Evolutionary conservation across 2,888 invertebrate genomes (phyloP).

Genomic region (Caenorhabditis imperialis): DNA sequence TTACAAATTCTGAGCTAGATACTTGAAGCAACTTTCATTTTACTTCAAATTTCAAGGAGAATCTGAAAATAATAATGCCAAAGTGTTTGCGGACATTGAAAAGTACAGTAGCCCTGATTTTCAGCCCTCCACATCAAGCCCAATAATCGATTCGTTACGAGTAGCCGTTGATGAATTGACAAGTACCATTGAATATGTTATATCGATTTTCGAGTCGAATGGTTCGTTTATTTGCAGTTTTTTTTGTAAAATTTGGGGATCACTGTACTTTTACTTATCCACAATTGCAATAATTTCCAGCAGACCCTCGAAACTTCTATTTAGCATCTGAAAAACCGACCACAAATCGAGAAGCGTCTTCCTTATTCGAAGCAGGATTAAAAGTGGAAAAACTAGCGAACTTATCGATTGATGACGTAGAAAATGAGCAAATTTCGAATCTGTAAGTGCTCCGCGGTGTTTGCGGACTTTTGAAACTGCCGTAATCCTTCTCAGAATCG

Average conservation of each 20-base stretch:
- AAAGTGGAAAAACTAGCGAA: conserved; percentile 27
- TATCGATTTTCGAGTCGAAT: conserved; percentile 17
- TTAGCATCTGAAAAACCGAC: neutral
- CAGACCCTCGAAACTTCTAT: conserved; percentile 19
- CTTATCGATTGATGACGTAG: neutral
- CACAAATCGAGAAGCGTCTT: conserved; percentile 16
- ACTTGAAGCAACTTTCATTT: no score
- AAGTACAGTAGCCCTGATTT: conserved; percentile 13
- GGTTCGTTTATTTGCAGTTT: conserved; percentile 1
- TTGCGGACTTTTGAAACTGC: no score
- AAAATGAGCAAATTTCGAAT: neutral
- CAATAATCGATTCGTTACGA: neutral
- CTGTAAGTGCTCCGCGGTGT: no score
- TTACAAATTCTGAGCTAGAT: no score
- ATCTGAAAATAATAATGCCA: no score
- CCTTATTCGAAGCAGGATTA: conserved; percentile 26
- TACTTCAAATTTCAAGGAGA: no score
- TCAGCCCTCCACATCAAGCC: conserved; percentile 1
- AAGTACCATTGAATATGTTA: conserved; percentile 9
- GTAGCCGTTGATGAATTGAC: conserved; percentile 14
- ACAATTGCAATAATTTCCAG: conserved; percentile 13
- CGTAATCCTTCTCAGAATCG: conserved; percentile 6
- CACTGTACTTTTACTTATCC: neutral
- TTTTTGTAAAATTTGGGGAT: neutral
- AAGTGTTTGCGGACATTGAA: no score